A percentile compares a stretch with the other conserved stretches of the same genome.
phyloP scores from a whole-genome alignment of 2,113 vertebrate species.

The Eleginops maclovinus region DNA sequence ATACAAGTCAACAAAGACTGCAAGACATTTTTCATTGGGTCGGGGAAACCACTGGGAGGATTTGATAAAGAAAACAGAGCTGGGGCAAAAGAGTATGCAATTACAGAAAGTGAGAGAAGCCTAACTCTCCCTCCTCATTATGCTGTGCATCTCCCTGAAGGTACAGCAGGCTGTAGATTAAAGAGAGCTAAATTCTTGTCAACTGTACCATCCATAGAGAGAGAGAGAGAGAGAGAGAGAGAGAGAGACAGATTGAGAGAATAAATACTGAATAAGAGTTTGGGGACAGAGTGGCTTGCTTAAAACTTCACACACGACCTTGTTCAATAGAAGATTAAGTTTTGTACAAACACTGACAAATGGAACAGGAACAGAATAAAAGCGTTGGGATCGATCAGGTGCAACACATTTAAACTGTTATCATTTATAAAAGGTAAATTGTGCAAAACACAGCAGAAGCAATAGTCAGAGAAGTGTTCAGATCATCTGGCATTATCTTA shows the following conservation, averaged over 20 bases:
- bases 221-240: slow-evolving; percentile 27
- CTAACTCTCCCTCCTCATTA: slow-evolving; percentile 37
- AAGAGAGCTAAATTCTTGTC: slow-evolving; percentile 53
- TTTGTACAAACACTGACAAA: neutral
- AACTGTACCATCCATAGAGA: slow-evolving; percentile 38
- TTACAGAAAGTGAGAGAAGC: slow-evolving; percentile 12
- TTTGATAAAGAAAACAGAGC: slow-evolving; percentile 65
- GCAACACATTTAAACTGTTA: neutral
- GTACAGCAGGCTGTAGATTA: slow-evolving; percentile 55
- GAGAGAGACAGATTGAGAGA: slow-evolving; percentile 28
- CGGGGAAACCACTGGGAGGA: slow-evolving; percentile 38
- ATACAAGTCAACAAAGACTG: slow-evolving; percentile 33
- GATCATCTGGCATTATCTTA: neutral
- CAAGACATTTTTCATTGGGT: slow-evolving; percentile 3
- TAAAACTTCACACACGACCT: slow-evolving; percentile 44
- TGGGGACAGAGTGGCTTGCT: slow-evolving; percentile 24
- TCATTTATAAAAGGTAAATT: neutral
- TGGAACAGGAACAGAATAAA: neutral
- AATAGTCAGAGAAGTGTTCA: neutral
- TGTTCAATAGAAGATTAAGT: slow-evolving; percentile 31
- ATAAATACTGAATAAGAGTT: slow-evolving; percentile 26
- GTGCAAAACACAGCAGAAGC: neutral
- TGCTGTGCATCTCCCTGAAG: slow-evolving; percentile 51
- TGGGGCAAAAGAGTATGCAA: slow-evolving; percentile 30
- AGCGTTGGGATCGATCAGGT: neutral